Conservation (phyloP, 2,888 invertebrate genomes). For the Plemyria rubiginata region DNA sequence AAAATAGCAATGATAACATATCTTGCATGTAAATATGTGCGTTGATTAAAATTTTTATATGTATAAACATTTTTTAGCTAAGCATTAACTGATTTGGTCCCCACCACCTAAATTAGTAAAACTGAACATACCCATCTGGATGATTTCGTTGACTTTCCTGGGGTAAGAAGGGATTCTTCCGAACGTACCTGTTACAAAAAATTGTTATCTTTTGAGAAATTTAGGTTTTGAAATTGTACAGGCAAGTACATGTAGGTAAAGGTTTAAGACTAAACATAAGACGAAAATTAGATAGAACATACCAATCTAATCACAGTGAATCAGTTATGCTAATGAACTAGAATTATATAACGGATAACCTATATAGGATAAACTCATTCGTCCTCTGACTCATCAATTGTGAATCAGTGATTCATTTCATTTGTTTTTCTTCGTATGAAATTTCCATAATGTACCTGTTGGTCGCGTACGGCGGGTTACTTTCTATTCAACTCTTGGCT, state of each 20-base stretch:
- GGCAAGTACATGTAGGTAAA: no score
- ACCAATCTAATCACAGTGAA: conserved; percentile 2
- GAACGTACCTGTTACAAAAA: conserved; percentile 74
- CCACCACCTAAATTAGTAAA: conserved; percentile 61
- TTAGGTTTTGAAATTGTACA: not conserved
- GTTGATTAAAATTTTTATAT: not conserved
- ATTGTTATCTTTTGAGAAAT: not conserved
- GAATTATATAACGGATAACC: conserved; percentile 35
- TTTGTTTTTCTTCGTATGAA: conserved; percentile 5
- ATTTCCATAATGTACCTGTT: conserved; percentile 37
- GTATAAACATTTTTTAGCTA: not conserved
- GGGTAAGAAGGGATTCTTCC: conserved; percentile 76
- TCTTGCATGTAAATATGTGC: not conserved
- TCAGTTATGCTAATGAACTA: conserved; percentile 9
- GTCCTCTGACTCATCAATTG: conserved; percentile 64
- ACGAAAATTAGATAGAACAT: conserved; percentile 1
- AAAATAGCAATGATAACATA: not conserved
- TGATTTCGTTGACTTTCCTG: conserved; percentile 70
- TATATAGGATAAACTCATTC: conserved; percentile 46
- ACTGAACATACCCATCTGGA: conserved; percentile 77
- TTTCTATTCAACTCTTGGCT: no score
- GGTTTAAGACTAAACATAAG: no score
- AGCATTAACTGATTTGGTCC: conserved; percentile 27
- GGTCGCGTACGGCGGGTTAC: conserved; percentile 11
- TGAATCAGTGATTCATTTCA: conserved; percentile 68